Evolutionary conservation across 2,888 invertebrate species (phyloP), one percentile per base, ranked within the genome.

Genomic region (Ferdinandea cuprea): DNA sequence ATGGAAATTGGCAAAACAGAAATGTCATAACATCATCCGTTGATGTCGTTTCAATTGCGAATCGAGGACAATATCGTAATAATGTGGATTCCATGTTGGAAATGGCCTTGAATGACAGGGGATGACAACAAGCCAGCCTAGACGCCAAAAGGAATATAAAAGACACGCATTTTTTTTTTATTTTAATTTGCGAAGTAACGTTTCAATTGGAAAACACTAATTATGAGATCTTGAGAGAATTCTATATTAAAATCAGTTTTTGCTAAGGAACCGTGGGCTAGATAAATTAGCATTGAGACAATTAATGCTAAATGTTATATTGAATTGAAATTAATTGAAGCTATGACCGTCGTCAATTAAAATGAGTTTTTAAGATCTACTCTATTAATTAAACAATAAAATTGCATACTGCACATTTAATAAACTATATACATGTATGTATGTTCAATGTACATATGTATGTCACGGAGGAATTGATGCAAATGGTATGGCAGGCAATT

Each of bases 281-380:
- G 42, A 37, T 28, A 5, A 56, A 46, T 56, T 40, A 42, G 54
- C 68, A 63, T 68, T 56, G 79, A 40, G 37, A 59, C 58, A 30
- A 58, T 61, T 25, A 65, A 74, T 52, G 25, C 25, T 25, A 5
- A 2, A 52, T 25, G 7, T 13, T 56, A 35, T 69, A 30, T 52
- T 78, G 42, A 66, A 73, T 73, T 79, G 79, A 37, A 73, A 73
- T 61, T 61, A 54, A 79, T 79, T 73, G 59, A 25, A 73, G 52
- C 40, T 68, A 65, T 58, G 56, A 35, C 42, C 28, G 50, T 46
- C 35, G 7, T 9, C n/a, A 68, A 28, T 59, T 25, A 40, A 32
- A 46, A 7, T 30, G 28, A 42, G n/a, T n/a, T n/a, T n/a, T n/a
- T n/a, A n/a, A n/a, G n/a, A n/a, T n/a, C 65, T 21, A n/a, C 32